These are phyloP conservation scores for Encarsia formosa DNA, from an alignment of 2,888 invertebrate species.

Conservation along the genomic window DNA sequence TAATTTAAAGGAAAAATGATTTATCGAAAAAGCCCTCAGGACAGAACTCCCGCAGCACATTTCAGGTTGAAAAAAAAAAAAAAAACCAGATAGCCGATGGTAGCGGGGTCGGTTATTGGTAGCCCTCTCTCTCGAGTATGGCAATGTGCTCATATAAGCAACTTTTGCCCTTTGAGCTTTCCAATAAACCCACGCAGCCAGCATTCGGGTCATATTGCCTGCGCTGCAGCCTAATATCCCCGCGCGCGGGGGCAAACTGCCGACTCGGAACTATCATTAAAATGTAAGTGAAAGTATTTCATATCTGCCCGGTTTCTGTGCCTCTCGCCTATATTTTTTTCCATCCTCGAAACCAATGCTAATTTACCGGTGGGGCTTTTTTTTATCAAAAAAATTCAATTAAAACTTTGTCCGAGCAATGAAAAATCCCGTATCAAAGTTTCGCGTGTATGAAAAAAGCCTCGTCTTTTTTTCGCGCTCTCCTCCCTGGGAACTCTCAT, in stretches of 20 bases:
- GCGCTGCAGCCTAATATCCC: neutral
- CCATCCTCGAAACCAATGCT: too few species aligned
- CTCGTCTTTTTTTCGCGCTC: neutral
- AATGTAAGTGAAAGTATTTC: conserved; percentile 23
- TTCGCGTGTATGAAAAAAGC: neutral
- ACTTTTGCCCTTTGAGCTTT: conserved; percentile 29
- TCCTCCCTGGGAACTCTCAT: conserved; percentile 4
- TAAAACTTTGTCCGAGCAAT: conserved; percentile 9
- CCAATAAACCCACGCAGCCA: conserved; percentile 18
- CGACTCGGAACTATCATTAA: conserved; percentile 11
- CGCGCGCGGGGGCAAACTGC: neutral
- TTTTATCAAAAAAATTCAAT: conserved; percentile 14
- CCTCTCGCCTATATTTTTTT: too few species aligned
- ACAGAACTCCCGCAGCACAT: too few species aligned
- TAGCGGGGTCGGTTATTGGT: neutral
- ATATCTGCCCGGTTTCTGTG: conserved; percentile 15
- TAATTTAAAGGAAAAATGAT: too few species aligned
- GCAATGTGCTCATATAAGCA: conserved; percentile 17
- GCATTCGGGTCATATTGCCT: conserved; percentile 19
- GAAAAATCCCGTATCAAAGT: conserved; percentile 5
- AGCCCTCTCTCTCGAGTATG: neutral
- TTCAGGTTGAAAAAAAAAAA: too few species aligned
- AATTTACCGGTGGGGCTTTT: too few species aligned
- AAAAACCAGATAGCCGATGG: conserved; percentile 17
- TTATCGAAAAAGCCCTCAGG: too few species aligned